A percentile compares a stretch with the other conserved stretches of the same genome.
Conservation (phyloP, 1,140 invertebrate genomes). For the Drosophila sp. region DNA sequence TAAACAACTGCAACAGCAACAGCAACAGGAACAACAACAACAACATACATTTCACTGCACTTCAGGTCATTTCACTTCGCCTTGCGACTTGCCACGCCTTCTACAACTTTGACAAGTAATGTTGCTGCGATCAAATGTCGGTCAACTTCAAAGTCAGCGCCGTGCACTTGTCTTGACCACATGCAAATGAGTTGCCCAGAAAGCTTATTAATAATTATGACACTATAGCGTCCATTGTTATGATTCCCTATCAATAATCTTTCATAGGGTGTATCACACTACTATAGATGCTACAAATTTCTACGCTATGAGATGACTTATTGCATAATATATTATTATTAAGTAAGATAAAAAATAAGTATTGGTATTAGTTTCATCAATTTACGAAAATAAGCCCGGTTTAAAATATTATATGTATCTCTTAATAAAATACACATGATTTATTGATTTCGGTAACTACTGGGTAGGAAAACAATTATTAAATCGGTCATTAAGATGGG, state of each 20-base stretch:
- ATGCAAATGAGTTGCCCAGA: slow-evolving; percentile 61
- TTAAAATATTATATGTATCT: too few species aligned
- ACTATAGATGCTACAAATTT: background rate
- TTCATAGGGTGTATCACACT: background rate
- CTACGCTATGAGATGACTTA: too few species aligned
- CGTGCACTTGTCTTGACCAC: slow-evolving; percentile 57
- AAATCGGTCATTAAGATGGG: too few species aligned
- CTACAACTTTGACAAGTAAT: slow-evolving; percentile 58
- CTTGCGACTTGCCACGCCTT: slow-evolving; percentile 15
- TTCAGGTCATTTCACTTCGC: slow-evolving; percentile 6
- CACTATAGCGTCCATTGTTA: slow-evolving; percentile 38
- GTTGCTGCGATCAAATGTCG: slow-evolving; percentile 39
- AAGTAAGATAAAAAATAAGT: too few species aligned
- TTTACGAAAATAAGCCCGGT: too few species aligned
- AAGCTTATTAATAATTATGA: slow-evolving; percentile 78
- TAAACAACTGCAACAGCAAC: slow-evolving; percentile 22
- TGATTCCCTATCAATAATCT: slow-evolving; percentile 7
- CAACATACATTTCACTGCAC: background rate
- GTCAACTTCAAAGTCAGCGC: slow-evolving; percentile 61
- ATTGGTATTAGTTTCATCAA: too few species aligned
- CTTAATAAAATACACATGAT: too few species aligned
- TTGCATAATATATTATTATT: too few species aligned
- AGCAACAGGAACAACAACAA: background rate
- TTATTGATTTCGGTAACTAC: too few species aligned
- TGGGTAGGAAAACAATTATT: too few species aligned